Evolutionary conservation across 2,113 vertebrate genomes (phyloP).

Genomic region (Malaclemys terrapin): DNA sequence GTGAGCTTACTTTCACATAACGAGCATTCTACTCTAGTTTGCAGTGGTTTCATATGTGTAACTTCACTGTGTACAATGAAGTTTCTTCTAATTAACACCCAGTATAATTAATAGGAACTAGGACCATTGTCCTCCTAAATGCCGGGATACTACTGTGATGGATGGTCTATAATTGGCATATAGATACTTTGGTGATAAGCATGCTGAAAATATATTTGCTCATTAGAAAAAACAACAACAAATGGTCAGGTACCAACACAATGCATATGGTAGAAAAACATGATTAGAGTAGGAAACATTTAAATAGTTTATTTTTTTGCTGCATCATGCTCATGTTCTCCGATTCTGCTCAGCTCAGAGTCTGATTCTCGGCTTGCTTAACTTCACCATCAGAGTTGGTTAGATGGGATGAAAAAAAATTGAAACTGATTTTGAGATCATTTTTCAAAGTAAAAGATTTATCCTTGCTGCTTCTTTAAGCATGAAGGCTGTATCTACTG

Average conservation of each 20-base stretch:
- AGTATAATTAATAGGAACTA: neutral
- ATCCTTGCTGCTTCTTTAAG: too few species aligned
- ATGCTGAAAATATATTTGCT: constrained; percentile 6
- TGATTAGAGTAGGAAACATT: neutral
- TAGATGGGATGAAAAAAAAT: constrained; percentile 24
- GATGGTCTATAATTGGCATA: neutral
- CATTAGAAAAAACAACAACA: neutral
- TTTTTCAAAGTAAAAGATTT: neutral
- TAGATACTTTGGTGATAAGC: neutral
- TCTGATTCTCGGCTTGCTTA: neutral
- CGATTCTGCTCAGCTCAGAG: neutral
- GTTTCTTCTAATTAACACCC: neutral
- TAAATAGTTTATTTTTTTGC: neutral
- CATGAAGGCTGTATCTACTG: neutral
- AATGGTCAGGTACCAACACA: neutral
- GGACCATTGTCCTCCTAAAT: constrained; percentile 20
- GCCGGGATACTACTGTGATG: neutral
- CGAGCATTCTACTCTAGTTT: neutral
- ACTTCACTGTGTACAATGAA: neutral
- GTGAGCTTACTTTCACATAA: neutral
- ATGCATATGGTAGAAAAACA: neutral
- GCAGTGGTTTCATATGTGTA: neutral
- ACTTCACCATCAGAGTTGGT: constrained; percentile 1
- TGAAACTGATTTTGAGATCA: neutral
- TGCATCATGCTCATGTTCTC: neutral